These are phyloP conservation scores for Lacerta bilineata DNA, from an alignment of 2,797 vertebrate genomes.

Conservation along the genomic window DNA sequence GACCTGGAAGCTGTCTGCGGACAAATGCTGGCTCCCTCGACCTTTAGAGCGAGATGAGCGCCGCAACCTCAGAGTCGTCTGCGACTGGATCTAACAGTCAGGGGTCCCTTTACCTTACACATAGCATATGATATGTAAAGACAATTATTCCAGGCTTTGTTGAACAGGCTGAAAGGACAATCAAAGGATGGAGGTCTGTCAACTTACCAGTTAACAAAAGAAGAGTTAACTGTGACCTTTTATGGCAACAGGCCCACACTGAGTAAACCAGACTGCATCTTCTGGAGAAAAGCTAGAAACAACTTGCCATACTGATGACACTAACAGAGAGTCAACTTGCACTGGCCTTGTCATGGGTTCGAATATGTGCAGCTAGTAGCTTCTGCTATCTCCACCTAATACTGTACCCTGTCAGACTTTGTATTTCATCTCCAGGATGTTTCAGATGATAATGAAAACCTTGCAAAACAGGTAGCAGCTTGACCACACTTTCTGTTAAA, in stretches of 20 bases:
- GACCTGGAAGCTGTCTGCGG: no score
- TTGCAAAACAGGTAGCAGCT: neutral
- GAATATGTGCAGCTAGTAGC: neutral
- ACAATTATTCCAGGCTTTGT: neutral
- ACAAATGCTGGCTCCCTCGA: no score
- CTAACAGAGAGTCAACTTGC: neutral
- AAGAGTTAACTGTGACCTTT: neutral
- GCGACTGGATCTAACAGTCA: no score
- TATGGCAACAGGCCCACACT: neutral
- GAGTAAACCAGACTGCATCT: neutral
- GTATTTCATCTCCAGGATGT: constrained; percentile 2
- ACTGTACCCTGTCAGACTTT: constrained; percentile 13
- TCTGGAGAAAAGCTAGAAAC: neutral
- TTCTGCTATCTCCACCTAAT: neutral
- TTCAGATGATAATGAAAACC: constrained; percentile 7
- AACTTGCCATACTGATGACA: neutral
- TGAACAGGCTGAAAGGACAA: neutral
- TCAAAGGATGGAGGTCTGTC: neutral
- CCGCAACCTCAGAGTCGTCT: no score
- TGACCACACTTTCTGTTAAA: constrained; percentile 18
- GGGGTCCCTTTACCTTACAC: no score
- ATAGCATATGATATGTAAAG: neutral
- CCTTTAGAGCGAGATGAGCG: no score
- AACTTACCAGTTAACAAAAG: neutral
- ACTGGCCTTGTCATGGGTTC: neutral